phyloP scores from a whole-genome alignment of 2,797 vertebrate species.

The Acrocephalus scirpaceus region DNA sequence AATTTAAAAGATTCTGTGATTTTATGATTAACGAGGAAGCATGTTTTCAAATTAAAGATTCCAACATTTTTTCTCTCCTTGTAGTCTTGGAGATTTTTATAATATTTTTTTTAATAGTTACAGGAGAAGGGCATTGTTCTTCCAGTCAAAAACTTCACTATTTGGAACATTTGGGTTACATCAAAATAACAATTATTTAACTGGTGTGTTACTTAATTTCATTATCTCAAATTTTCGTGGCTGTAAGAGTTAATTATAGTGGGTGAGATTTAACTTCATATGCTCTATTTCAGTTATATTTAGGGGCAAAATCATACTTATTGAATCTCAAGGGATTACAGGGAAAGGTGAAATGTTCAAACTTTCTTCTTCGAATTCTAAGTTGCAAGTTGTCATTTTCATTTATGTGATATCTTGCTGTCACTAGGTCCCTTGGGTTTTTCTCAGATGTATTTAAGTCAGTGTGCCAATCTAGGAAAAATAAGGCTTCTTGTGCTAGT shows the following conservation, averaged over 20 bases:
- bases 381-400: background rate
- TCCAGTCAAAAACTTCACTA: background rate
- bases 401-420: background rate
- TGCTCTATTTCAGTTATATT: background rate
- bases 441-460: background rate
- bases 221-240: background rate
- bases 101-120: background rate
- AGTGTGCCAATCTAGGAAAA: background rate
- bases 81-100: background rate
- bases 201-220: background rate
- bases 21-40: background rate
- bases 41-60: background rate
- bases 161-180: background rate
- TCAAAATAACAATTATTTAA: background rate
- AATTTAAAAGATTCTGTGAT: background rate
- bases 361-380: background rate
- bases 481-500: background rate
- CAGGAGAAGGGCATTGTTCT: background rate
- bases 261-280: background rate
- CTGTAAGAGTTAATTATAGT: background rate
- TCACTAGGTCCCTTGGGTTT: background rate
- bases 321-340: background rate
- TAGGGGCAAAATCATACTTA: background rate
- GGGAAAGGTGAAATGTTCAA: background rate
- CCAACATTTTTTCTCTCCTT: background rate